Evolutionary conservation across 2,113 vertebrate species (phyloP), one percentile per base, ranked within the genome.

Genomic region (Perca fluviatilis): DNA sequence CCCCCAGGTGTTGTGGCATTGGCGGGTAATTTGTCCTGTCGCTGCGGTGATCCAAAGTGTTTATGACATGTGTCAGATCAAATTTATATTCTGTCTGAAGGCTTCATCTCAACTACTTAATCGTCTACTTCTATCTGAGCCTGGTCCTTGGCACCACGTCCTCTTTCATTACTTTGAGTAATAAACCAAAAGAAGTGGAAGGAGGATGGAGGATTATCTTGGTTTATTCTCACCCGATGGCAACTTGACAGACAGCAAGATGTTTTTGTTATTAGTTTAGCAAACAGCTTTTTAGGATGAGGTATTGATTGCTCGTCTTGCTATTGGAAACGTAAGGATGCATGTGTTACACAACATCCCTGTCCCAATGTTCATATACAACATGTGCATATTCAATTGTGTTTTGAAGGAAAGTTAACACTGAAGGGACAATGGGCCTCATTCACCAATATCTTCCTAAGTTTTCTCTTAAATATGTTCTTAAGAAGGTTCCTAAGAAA

Each of bases 1-100:
- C 77, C 88, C 86, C 46, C 53, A 89, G 82, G 88, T 93, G 86
- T 74, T 79, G 78, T 78, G 86, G 86, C 89, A 89, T 82, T 85
- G 90, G 58, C 71, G 80, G 70, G 79, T 86, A 91, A 93, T 93
- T 90, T 92, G 90, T 91, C 83, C 88, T 80, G 84, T 63, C 1
- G 47, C 76, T 51, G 81, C 64, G 13, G 62, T 90, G 91, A 94
- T 80, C 74, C 78, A 92, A 84, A 95, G 72, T 70, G 72, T 83
- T 90, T 90, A 86, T 94, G 94, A 92, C 93, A 95, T 89, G 86
- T 93, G 94, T 92, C 94, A 88, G 91, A 94, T 94, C 91, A 88
- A 53, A 86, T 93, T 94, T 91, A 83, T 36, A 71, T 79, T 88
- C 82, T 25, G 74, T 73, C 69, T 91, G 89, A 93, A 90, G 89